Evolutionary conservation across 2,888 invertebrate genomes (phyloP), one percentile per base, ranked within the genome.

Genomic region (Oxycera nigricornis): DNA sequence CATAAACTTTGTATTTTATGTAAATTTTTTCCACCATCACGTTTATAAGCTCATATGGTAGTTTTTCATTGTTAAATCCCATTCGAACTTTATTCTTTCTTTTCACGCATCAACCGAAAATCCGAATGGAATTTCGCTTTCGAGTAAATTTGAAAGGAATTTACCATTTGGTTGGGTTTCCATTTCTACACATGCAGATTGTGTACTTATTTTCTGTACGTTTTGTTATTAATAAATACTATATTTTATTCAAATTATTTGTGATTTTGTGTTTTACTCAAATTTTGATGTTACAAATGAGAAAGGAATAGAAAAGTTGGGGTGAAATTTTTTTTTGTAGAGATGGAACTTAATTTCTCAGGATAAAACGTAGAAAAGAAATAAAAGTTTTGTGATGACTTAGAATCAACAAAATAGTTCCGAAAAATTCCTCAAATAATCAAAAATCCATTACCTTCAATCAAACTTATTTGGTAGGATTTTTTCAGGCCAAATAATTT

Each of bases 211-310:
- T 24, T n/a, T 22, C 39, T 65, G 39, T 65, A 65, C 11, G 39
- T 65, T 65, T 65, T 65, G 65, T 65, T 65, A 65, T 65, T 17
- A 65, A 65, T 65, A 65, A 65, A 65, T 24, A 41, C 24, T 14
- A 41, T 65, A 65, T 65, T 65, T 65, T 65, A 65, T 65, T 65
- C 20, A 62, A 39, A 24, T n/a, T n/a, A 35, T 62, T 2, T 31
- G 62, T 62, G 20, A 24, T 55, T n/a, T n/a, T n/a, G n/a, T n/a
- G n/a, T n/a, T n/a, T n/a, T n/a, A n/a, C n/a, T n/a, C n/a, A n/a
- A n/a, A n/a, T n/a, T n/a, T n/a, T n/a, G n/a, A n/a, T n/a, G n/a
- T n/a, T n/a, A n/a, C n/a, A n/a, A n/a, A n/a, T n/a, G n/a, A n/a
- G n/a, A n/a, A n/a, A n/a, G n/a, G n/a, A n/a, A n/a, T n/a, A n/a